Evolutionary conservation across 2,113 vertebrate genomes (phyloP).

Genomic region (Picathartes gymnocephalus): DNA sequence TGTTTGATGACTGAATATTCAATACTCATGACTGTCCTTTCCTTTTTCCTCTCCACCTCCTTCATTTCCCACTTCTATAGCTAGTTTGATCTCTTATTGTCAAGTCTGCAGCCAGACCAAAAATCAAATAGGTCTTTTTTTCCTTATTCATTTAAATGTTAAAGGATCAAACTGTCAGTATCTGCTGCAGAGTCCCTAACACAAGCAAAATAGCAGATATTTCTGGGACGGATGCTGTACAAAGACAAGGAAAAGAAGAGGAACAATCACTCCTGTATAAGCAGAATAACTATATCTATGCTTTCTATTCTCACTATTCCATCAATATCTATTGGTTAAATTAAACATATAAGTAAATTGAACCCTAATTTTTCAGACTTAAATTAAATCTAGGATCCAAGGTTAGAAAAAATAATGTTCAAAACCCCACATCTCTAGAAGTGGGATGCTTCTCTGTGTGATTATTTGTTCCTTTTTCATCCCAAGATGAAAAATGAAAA

Average conservation of each 20-base stretch:
- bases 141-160: conserved; percentile 11
- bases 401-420: not conserved
- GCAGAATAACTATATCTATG: not conserved
- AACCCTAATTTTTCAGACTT: not conserved
- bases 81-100: conserved; percentile 35
- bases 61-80: conserved; percentile 12
- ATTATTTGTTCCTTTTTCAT: not conserved
- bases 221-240: not conserved
- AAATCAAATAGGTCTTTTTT: conserved; percentile 5
- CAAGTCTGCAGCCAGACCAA: not conserved
- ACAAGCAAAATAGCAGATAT: not conserved
- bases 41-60: not conserved
- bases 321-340: not conserved
- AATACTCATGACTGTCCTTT: not conserved
- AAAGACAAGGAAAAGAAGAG: not conserved
- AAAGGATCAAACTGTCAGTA: not conserved
- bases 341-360: not conserved
- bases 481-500: not conserved
- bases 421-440: not conserved
- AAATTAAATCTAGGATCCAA: not conserved
- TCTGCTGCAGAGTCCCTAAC: not conserved
- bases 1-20: conserved; percentile 27
- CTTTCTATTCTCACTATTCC: not conserved
- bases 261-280: not conserved
- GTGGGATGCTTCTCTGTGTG: not conserved